A percentile compares a stretch with the other conserved stretches of the same genome.
Conservation (phyloP, 2,797 vertebrate species). For the Pteronotus mesoamericanus region DNA sequence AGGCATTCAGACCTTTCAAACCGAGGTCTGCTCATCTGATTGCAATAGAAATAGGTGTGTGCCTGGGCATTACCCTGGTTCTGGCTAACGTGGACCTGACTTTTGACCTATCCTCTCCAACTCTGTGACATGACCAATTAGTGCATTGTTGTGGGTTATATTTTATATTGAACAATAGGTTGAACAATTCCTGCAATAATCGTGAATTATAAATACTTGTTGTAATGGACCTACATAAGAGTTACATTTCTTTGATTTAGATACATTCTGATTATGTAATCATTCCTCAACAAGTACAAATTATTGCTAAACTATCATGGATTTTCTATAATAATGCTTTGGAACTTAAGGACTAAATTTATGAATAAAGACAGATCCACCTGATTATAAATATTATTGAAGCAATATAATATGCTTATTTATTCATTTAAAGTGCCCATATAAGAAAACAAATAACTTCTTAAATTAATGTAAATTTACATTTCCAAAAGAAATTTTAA, state of each 20-base stretch:
- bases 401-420: not conserved
- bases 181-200: not conserved
- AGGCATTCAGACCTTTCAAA: not conserved
- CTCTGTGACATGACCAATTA: not conserved
- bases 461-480: constrained; percentile 1
- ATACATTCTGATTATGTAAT: not conserved
- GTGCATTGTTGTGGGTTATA: not conserved
- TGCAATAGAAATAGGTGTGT: not conserved
- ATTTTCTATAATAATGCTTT: not conserved
- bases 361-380: not conserved
- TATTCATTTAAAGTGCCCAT: not conserved
- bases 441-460: not conserved
- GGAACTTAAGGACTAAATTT: not conserved
- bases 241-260: not conserved
- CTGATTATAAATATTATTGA: not conserved
- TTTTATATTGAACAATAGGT: not conserved
- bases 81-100: too few species aligned
- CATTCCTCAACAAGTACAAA: not conserved
- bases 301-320: not conserved
- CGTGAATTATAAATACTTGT: not conserved
- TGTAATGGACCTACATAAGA: not conserved
- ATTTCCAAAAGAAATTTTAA: not conserved
- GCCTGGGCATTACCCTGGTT: not conserved
- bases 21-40: not conserved
- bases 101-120: not conserved